A percentile compares a stretch with the other conserved stretches of the same genome.
phyloP scores from a whole-genome alignment of 1,140 invertebrate species.

The Heterodera schachtii region DNA sequence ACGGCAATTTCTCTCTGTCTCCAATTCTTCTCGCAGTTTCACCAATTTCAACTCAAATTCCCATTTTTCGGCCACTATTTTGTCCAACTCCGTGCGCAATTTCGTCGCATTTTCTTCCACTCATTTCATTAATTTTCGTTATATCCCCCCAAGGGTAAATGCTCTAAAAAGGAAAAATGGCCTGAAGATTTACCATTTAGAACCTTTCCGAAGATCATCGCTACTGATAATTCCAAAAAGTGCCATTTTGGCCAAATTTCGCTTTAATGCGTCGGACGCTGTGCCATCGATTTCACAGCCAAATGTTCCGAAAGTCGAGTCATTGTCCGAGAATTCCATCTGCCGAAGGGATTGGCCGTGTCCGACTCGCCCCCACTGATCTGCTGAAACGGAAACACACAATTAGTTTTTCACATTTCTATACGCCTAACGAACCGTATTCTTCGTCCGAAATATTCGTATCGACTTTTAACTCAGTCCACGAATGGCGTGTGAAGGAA shows the following conservation, averaged over 20 bases:
- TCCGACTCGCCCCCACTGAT: too few relatives aligned
- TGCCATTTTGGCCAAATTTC: conserved; percentile 3
- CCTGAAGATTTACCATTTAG: not conserved
- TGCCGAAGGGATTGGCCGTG: not conserved
- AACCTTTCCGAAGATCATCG: not conserved
- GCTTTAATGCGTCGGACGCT: not conserved
- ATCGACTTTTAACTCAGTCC: not conserved
- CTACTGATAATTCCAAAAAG: not conserved
- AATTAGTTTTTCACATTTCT: not conserved
- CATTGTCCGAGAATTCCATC: not conserved
- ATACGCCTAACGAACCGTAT: not conserved
- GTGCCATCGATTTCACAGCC: not conserved
- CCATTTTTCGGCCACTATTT: not conserved
- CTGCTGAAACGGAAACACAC: not conserved
- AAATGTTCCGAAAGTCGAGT: not conserved
- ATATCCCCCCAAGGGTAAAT: too few relatives aligned
- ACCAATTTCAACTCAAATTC: conserved; percentile 4
- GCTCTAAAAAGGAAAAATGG: not conserved
- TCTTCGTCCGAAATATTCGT: not conserved
- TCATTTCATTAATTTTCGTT: not conserved
- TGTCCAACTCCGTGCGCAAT: not conserved
- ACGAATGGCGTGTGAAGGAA: not conserved
- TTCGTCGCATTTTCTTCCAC: not conserved
- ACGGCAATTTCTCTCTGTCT: not conserved
- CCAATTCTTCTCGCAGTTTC: not conserved